Percentiles rank a stretch among this genome's conserved stretches.
phyloP scores from a whole-genome alignment of 2,113 vertebrate species.

The Leucoraja erinaceus region DNA sequence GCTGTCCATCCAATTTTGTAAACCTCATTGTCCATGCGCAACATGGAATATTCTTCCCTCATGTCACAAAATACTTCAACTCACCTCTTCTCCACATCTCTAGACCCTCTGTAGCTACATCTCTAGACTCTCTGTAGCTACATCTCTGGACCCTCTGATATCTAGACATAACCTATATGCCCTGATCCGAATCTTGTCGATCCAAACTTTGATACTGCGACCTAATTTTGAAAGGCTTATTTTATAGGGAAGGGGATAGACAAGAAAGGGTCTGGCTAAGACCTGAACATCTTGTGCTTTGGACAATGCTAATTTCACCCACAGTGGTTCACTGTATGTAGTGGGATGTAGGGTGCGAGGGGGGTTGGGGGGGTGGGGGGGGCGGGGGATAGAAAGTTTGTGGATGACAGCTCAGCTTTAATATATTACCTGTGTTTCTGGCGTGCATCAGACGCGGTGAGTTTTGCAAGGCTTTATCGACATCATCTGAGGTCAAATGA shows the following conservation, averaged over 20 bases:
- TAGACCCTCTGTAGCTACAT: not conserved
- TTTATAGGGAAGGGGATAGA: not conserved
- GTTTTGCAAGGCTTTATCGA: conserved; percentile 91
- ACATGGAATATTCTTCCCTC: not conserved
- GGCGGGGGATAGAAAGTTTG: no score
- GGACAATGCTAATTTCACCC: not conserved
- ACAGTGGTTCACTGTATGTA: not conserved
- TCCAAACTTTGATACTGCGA: not conserved
- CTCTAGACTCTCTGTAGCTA: not conserved
- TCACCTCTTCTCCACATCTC: not conserved
- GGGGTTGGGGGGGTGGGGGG: no score
- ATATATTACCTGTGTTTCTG: conserved; percentile 82
- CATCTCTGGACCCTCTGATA: not conserved
- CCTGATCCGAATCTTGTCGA: not conserved
- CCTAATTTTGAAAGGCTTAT: not conserved
- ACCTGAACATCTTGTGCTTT: not conserved
- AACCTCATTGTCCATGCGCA: not conserved
- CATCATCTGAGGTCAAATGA: conserved; percentile 92
- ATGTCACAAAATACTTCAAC: not conserved
- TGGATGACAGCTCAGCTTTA: not conserved
- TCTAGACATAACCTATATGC: not conserved
- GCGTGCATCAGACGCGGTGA: conserved; percentile 90
- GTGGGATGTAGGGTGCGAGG: not conserved
- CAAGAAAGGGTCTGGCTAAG: not conserved
- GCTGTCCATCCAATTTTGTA: not conserved